Percentiles rank a stretch among this genome's conserved stretches.
Evolutionary conservation across 1,140 invertebrate species (phyloP).

Genomic region (Popillia japonica): DNA sequence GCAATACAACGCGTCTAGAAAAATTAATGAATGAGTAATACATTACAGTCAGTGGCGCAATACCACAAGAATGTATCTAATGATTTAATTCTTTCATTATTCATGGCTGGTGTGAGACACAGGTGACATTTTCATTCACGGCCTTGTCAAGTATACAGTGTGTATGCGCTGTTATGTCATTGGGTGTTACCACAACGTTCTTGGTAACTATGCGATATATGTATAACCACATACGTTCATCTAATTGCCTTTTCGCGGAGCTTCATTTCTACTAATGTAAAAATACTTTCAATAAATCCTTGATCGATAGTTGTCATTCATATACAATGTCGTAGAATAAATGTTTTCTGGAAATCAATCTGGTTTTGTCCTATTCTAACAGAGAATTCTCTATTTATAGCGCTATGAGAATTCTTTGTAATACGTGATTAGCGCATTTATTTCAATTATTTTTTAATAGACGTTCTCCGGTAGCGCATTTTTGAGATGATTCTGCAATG

Average conservation of each 20-base stretch:
- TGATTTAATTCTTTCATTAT: constrained; percentile 38
- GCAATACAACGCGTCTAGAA: not conserved
- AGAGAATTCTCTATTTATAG: not conserved
- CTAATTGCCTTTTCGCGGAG: no score
- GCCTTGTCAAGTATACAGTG: constrained; percentile 40
- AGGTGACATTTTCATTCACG: constrained; percentile 43
- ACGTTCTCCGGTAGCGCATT: constrained; percentile 3
- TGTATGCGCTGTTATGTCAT: constrained; percentile 1
- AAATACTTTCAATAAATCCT: no score
- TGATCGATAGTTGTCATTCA: not conserved
- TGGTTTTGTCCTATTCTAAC: not conserved
- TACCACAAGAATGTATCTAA: constrained; percentile 31
- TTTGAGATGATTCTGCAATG: constrained; percentile 14
- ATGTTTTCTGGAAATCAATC: not conserved
- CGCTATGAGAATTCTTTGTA: not conserved
- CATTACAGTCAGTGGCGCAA: constrained; percentile 14
- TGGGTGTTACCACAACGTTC: constrained; percentile 2
- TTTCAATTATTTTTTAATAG: constrained; percentile 24
- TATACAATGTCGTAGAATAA: not conserved
- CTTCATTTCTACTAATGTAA: no score
- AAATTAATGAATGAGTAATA: constrained; percentile 23
- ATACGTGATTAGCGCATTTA: constrained; percentile 21
- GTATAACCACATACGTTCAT: no score
- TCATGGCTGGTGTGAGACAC: constrained; percentile 37
- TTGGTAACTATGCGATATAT: not conserved